Evolutionary conservation across 1,140 invertebrate species (phyloP), one percentile per base, ranked within the genome.

Genomic region (Ruditapes philippinarum): DNA sequence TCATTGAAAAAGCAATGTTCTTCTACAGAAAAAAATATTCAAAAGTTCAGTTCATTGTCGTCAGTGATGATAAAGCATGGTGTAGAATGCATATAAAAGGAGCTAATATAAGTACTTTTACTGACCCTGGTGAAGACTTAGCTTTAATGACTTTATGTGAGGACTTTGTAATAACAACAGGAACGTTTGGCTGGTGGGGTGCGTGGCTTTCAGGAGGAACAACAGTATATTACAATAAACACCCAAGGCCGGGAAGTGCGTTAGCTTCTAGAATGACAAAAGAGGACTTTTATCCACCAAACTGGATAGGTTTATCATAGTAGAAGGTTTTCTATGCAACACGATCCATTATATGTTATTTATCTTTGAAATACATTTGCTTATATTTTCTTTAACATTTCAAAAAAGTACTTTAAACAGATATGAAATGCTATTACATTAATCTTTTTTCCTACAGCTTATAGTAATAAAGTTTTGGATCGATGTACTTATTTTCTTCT

Each of bases 141-240:
- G 92, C 93, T 14, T 40, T 93, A 3, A 70, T 95, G 45, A 33
- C 93, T 19, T 68, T 54, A 11, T 94, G 95, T 88, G 92, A 95
- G 70, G 94, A 95, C 82, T 90, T 80, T 3, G 92, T 95, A 17
- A 89, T 95, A 0, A 92, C 93, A 12, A 83, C 89, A 1, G 95
- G 95, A 1, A 92, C 92, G 4, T 95, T 90, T 83, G 94, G 95
- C 0, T 95, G 94, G 94, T 95, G 95, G 95, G 92, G 89, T 0
- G 94, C 92, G 0, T 95, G 91, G 85, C 81, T 95, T 12, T 89
- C 92, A 0, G 92, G 93, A 9, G 95, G 95, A 25, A 79, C 91
- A 12, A 90, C 86, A 11, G 87, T 95, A 14, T 95, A 95, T 81
- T 95, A 89, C 62, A 90, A 81, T 4, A 89, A 92, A 17, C 92